A percentile compares a stretch with the other conserved stretches of the same genome.
These are phyloP conservation scores for Bombus waltoni DNA, from an alignment of 1,140 invertebrate genomes.

Conservation along the genomic window DNA sequence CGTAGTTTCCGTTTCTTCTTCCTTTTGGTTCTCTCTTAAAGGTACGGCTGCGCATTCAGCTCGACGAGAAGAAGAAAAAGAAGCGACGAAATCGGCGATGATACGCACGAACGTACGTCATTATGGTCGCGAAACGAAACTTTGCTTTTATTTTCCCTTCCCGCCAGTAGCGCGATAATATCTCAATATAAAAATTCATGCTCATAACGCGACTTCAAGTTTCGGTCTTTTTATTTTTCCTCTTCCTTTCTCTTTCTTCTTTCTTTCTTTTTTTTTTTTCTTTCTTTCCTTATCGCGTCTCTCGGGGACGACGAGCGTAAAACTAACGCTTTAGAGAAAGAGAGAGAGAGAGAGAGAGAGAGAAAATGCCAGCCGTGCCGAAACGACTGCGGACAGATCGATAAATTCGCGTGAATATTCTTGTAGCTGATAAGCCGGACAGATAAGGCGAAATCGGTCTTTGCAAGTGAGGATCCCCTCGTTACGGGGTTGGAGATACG, in stretches of 20 bases:
- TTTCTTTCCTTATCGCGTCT: conserved; percentile 76
- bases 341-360: conserved; percentile 47
- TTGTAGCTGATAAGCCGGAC: conserved; percentile 65
- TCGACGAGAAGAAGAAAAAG: not conserved
- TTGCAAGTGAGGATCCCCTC: conserved; percentile 53
- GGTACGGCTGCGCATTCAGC: not conserved
- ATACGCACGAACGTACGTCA: conserved; percentile 44
- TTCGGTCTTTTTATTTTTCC: conserved; percentile 71
- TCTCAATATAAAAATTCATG: conserved; percentile 81
- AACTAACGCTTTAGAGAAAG: conserved; percentile 69
- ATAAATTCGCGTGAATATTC: conserved; percentile 80
- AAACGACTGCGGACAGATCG: conserved; percentile 73
- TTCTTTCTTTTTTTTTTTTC: conserved; percentile 1
- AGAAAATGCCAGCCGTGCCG: conserved; percentile 33
- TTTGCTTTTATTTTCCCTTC: conserved; percentile 57
- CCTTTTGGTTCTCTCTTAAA: not conserved
- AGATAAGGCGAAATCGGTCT: conserved; percentile 68
- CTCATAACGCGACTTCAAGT: conserved; percentile 70
- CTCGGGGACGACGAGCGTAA: conserved; percentile 72
- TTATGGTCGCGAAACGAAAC: conserved; percentile 53
- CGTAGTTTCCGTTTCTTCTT: not conserved
- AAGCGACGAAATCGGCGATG: conserved; percentile 33
- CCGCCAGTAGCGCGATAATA: conserved; percentile 72
- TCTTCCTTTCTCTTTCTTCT: conserved; percentile 3
- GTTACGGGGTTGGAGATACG: conserved; percentile 57